Evolutionary conservation across 2,888 invertebrate genomes (phyloP).

Genomic region (Pharmacophagus antenor): DNA sequence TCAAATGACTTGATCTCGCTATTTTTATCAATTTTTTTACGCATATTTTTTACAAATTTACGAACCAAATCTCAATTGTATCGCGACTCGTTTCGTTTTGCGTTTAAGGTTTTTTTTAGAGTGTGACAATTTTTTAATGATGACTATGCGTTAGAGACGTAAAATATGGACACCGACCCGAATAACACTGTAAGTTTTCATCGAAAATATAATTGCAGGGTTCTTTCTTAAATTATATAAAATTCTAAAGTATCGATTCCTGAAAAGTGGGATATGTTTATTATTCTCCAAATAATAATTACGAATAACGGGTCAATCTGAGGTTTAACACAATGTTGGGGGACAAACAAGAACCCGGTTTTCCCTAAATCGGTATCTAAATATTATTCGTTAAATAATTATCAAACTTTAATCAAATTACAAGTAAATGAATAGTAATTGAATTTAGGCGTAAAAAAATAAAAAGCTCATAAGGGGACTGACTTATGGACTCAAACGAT

Average conservation of each 20-base stretch:
- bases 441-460: too few relatives aligned
- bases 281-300: not conserved
- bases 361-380: too few relatives aligned
- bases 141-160: conserved; percentile 68
- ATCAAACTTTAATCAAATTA: too few relatives aligned
- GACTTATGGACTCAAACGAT: not conserved
- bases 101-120: conserved; percentile 60
- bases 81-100: conserved; percentile 57
- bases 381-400: too few relatives aligned
- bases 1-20: conserved; percentile 78
- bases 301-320: not conserved
- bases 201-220: conserved; percentile 6
- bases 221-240: not conserved
- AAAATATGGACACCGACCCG: conserved; percentile 78
- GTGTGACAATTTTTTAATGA: conserved; percentile 67
- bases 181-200: conserved; percentile 73
- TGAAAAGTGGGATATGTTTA: too few relatives aligned
- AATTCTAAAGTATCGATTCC: too few relatives aligned
- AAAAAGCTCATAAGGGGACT: too few relatives aligned
- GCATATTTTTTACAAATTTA: conserved; percentile 71
- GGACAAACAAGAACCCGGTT: too few relatives aligned
- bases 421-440: too few relatives aligned
- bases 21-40: conserved; percentile 74
- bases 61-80: conserved; percentile 76
- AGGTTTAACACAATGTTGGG: too few relatives aligned